Conservation (phyloP, 64 coral and sea anemone species). For the Actinia tenebrosa region DNA sequence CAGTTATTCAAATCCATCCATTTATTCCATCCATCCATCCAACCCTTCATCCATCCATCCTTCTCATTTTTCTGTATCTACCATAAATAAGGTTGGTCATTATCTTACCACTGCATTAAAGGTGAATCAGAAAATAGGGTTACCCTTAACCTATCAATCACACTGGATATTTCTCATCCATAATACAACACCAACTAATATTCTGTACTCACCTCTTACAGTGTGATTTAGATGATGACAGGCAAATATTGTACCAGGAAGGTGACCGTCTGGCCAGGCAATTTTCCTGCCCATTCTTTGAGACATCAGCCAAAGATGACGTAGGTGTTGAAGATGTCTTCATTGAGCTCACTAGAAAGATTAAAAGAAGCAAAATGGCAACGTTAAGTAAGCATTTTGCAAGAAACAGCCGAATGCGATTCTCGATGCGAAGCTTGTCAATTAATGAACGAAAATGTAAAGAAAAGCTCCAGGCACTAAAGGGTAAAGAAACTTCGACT, state of each 20-base stretch:
- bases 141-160: too few relatives aligned
- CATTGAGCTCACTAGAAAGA: slow-evolving; percentile 38
- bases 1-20: too few relatives aligned
- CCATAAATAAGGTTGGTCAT: too few relatives aligned
- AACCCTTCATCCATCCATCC: too few relatives aligned
- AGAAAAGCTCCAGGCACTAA: slow-evolving; percentile 59
- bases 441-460: slow-evolving; percentile 72
- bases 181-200: not conserved
- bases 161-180: not conserved
- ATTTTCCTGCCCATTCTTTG: slow-evolving; percentile 70
- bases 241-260: slow-evolving; percentile 64
- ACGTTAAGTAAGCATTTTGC: slow-evolving; percentile 47
- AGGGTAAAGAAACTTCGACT: slow-evolving; percentile 24
- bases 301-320: slow-evolving; percentile 86
- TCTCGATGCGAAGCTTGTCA: slow-evolving; percentile 56
- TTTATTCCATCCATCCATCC: too few relatives aligned
- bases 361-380: slow-evolving; percentile 38
- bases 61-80: too few relatives aligned
- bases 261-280: slow-evolving; percentile 58
- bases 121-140: too few relatives aligned
- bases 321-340: slow-evolving; percentile 75
- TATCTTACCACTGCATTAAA: too few relatives aligned
- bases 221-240: slow-evolving; percentile 70
- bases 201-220: not conserved
- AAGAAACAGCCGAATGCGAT: slow-evolving; percentile 44